Conservation (phyloP, 1,140 invertebrate genomes). For the Drosophila guanche region DNA sequence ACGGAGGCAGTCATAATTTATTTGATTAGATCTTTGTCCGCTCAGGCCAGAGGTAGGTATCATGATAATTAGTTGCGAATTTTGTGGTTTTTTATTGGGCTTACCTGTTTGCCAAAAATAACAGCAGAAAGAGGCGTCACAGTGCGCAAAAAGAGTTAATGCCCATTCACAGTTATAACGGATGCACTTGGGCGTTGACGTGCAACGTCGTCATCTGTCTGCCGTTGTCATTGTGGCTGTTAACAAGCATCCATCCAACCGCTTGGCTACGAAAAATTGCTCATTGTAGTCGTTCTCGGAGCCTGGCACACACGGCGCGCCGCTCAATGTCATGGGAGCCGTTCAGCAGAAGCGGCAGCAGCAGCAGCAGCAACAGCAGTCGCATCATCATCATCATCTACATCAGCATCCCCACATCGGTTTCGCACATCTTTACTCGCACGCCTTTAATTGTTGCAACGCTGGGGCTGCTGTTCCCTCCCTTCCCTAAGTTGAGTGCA, state of each 20-base stretch:
- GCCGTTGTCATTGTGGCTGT: slow-evolving; percentile 59
- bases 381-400: slow-evolving; percentile 41
- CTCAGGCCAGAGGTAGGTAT: slow-evolving; percentile 6
- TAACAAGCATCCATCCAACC: slow-evolving; percentile 51
- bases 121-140: slow-evolving; percentile 22
- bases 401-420: slow-evolving; percentile 39
- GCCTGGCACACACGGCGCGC: slow-evolving; percentile 25
- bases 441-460: slow-evolving; percentile 75
- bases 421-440: slow-evolving; percentile 54
- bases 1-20: slow-evolving; percentile 49
- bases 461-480: slow-evolving; percentile 30
- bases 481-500: slow-evolving; percentile 67
- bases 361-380: slow-evolving; percentile 10
- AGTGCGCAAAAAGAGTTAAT: slow-evolving; percentile 37
- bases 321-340: slow-evolving; percentile 78
- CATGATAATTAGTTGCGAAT: slow-evolving; percentile 26
- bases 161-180: slow-evolving; percentile 75
- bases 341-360: slow-evolving; percentile 23
- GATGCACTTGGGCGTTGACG: slow-evolving; percentile 78
- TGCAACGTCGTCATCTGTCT: slow-evolving; percentile 63
- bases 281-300: slow-evolving; percentile 57
- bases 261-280: slow-evolving; percentile 49
- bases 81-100: slow-evolving; percentile 7
- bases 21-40: slow-evolving; percentile 50
- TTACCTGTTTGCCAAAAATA: slow-evolving; percentile 11